Base-by-base conservation (phyloP, 2,113 vertebrate genomes). In the Coreoperca whiteheadi region DNA sequence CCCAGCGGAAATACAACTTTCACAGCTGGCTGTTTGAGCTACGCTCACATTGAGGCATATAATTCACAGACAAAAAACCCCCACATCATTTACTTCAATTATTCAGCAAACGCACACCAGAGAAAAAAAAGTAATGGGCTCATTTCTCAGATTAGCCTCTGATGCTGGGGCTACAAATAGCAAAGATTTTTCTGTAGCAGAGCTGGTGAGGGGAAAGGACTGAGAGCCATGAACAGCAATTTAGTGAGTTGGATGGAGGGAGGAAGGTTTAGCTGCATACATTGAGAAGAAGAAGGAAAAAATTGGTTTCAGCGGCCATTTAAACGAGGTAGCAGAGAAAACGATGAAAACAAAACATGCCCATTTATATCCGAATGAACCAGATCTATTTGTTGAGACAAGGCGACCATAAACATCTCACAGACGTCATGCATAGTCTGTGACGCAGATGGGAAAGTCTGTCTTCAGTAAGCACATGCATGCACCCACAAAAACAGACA, bases 371-470 rank as follows among this genome's bases (percentile, higher is more conserved):
- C 54, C 2, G 11, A 81, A 56, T 41, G 21, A 84, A 84, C 81
- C 20, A 2, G 41, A 70, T 69, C 46, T 64, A 56, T 88, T 88
- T 88, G 87, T 77, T 79, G 80, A 82, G 72, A 87, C 53, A 12
- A 61, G 50, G 65, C 66, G 2, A 81, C 34, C 28, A 37, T 67
- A 84, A 85, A 82, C 82, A 79, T 79, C 57, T 75, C 69, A 78
- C 73, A 59, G 74, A 82, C 77, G 56, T 78, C 79, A 85, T 4
- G 56, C 50, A 15, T 69, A 76, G 79, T 20, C 79, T 87, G 82
- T 94, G 91, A 94, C 91, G 91, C 91, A 93, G 91, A 85, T 78
- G 46, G 69, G 74, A 72, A 88, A 83, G 83, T 83, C 79, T 85
- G 87, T 87, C 83, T 89, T 87, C 75, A 56, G 63, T 54, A 12